Base-by-base conservation (phyloP, 2,888 invertebrate genomes). In the Polyommatus icarus region DNA sequence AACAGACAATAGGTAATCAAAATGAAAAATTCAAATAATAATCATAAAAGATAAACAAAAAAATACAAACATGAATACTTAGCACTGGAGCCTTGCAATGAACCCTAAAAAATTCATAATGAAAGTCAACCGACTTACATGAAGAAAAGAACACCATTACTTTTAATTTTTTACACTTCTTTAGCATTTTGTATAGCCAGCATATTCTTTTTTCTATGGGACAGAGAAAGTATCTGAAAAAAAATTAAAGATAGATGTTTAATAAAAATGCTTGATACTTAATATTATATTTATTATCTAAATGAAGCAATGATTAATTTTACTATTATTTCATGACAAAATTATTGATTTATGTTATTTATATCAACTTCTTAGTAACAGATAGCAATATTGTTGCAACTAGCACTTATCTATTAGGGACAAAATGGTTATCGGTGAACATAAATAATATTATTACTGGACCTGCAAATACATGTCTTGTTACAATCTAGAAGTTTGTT, bases 91-190 rank as follows among this genome's bases (percentile, higher is more conserved):
- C 94, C 91, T 99, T 98, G 82, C 99, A 99, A 88, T 98, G 98
- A 8, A 78, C 82, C 91, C 97, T 99, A 80, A 99, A 96, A 76
- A 99, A 95, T 85, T 99, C 99, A 87, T 97, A 96, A 89, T 99
- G 98, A 90, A 96, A 99, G 90, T 99, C 99, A 18, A 99, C 99
- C 4, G 99, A 97, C 96, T 98, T 97, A 89, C 99, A 99, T 0
- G 99, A 98, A 79, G 98, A 99, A 92, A 99, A 98, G 92, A 99
- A 99, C 0, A 99, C 99, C 96, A 99, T 97, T 71, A 99, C 97
- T 94, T 98, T 98, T 93, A 98, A 97, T 92, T 97, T 97, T 79
- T 96, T 96, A 88, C 98, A 98, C 91, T 98, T 99, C 90, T 98
- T 99, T 29, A 99, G 94, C 93, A 99, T 99, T 80, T 99, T 99